Percentiles rank a stretch among this genome's conserved stretches.
phyloP scores from a whole-genome alignment of 2,888 invertebrate species.

The Diarsia brunnea region DNA sequence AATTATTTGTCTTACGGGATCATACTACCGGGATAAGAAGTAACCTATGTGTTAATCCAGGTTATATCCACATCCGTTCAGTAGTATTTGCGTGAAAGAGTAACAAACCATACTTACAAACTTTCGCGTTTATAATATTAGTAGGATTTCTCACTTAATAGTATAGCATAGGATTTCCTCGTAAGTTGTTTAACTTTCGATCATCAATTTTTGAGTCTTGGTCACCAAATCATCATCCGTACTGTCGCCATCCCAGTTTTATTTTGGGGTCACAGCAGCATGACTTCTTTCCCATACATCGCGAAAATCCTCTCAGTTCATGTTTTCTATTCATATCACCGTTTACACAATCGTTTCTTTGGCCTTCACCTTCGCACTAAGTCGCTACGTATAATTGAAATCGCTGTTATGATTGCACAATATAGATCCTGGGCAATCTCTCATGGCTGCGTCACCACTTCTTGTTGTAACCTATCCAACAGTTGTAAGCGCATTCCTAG shows the following conservation, averaged over 20 bases:
- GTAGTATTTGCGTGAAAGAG: too few relatives aligned
- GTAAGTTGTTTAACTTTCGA: background rate
- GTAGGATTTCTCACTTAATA: too few relatives aligned
- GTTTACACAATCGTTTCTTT: background rate
- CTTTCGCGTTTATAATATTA: too few relatives aligned
- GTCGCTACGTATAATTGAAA: conserved; percentile 2
- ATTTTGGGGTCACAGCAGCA: background rate
- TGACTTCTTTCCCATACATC: background rate
- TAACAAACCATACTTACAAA: too few relatives aligned
- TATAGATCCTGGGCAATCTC: background rate
- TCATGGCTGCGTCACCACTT: conserved; percentile 2
- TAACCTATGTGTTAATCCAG: too few relatives aligned
- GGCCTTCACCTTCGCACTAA: background rate
- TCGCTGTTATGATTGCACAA: background rate
- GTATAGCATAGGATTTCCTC: background rate
- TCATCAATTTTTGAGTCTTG: background rate
- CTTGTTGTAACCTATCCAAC: background rate
- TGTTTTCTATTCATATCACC: background rate
- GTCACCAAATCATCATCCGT: background rate
- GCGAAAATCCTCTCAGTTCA: background rate
- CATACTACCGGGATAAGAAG: too few relatives aligned
- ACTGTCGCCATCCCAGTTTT: background rate
- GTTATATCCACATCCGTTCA: too few relatives aligned
- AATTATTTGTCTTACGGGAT: too few relatives aligned
- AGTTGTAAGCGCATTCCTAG: background rate